Evolutionary conservation across 2,888 invertebrate species (phyloP).

Genomic region (Protophormia terraenovae): DNA sequence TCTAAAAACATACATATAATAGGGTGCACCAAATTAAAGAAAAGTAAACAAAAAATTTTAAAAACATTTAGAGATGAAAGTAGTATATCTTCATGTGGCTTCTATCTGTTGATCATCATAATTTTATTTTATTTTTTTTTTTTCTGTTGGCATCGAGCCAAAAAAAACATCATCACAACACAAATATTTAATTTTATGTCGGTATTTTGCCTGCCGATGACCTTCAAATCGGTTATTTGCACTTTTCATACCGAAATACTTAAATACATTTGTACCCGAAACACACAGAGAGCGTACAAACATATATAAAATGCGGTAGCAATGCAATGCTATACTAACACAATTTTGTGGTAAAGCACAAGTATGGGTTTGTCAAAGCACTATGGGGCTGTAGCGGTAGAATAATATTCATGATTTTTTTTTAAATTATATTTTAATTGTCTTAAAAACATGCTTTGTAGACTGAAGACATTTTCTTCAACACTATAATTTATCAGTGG

Average conservation of each 20-base stretch:
- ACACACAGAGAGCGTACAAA: not conserved
- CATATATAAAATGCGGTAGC: slow-evolving; percentile 5
- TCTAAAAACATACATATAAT: not conserved
- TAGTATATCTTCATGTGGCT: not conserved
- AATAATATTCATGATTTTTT: too few species aligned
- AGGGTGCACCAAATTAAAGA: not conserved
- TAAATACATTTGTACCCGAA: slow-evolving; percentile 9
- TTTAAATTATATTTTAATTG: too few species aligned
- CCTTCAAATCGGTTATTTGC: slow-evolving; percentile 70
- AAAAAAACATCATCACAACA: slow-evolving; percentile 29
- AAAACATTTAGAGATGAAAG: not conserved
- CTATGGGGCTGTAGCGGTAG: slow-evolving; percentile 28
- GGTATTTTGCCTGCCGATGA: slow-evolving; percentile 51
- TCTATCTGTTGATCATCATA: slow-evolving; percentile 27
- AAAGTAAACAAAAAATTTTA: not conserved
- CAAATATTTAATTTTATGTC: not conserved
- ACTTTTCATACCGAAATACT: slow-evolving; percentile 55
- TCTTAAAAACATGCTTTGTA: too few species aligned
- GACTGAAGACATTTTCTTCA: too few species aligned
- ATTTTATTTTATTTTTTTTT: too few species aligned
- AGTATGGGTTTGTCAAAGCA: not conserved
- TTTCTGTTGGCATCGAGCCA: slow-evolving; percentile 69
- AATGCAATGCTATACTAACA: slow-evolving; percentile 17
- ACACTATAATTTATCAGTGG: too few species aligned
- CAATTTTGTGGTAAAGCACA: slow-evolving; percentile 40